Evolutionary conservation across 1,140 invertebrate species (phyloP), one percentile per base, ranked within the genome.

Genomic region (Conus betulinus): DNA sequence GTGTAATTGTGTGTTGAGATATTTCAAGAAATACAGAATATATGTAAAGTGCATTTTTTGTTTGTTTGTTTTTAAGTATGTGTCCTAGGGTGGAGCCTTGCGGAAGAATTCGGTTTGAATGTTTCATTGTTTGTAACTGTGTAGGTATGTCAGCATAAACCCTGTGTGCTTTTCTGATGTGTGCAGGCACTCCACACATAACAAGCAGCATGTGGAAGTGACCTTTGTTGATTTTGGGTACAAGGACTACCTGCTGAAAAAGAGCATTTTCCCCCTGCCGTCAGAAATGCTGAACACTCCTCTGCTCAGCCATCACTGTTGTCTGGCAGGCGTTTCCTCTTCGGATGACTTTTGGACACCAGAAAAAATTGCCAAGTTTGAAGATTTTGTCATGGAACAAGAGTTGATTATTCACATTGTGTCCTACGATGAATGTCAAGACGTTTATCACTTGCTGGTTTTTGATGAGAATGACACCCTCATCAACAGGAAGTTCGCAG

Each of bases 171-270:
- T 39, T 85, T 74, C 90, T 39, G 39, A 39, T 51, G 79, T 87
- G 23, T 88, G 39, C 91, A 90, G 67, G 90, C 93, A 93, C 93
- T 57, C 83, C 93, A 60, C 93, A 60, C 86, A 90, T 85, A 84
- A 87, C 25, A 91, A 90, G 85, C 91, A 91, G n/a, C 96, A 97
- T 51, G 97, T 96, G 20, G 97, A 97, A 2, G 97, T 98, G 0
- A 96, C 97, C 53, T 98, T 98, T 92, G 96, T 98, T 6, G 98
- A 98, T 93, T 98, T 97, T 93, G 98, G 98, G 11, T 98, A 98
- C 93, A 93, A 90, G 52, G 95, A 95, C 76, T 92, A 90, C 52
- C 94, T 95, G 23, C 78, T 96, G 17, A 86, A 71, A 17, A 89
- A 92, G n/a, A 85, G 81, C 17, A 55, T 95, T n/a, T 92, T 92